Conservation (phyloP, 2,113 vertebrate species). For the Ahaetulla prasina region DNA sequence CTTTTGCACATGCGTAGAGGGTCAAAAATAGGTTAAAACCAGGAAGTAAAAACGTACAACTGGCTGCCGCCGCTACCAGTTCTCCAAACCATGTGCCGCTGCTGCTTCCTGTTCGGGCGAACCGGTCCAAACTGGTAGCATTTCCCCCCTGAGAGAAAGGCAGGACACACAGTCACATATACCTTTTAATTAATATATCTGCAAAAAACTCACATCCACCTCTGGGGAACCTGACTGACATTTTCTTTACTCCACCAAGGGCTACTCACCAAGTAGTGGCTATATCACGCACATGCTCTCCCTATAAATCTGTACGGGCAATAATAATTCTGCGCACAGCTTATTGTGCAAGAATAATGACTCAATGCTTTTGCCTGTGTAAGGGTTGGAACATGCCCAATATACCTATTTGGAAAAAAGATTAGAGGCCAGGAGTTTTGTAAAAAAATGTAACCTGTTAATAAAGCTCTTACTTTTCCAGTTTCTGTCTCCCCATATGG, state of each 20-base stretch:
- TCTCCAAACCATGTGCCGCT: no score
- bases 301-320: not conserved
- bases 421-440: slow-evolving; percentile 37
- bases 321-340: not conserved
- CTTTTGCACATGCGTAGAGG: no score
- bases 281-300: not conserved
- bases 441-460: slow-evolving; percentile 36
- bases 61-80: no score
- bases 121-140: no score
- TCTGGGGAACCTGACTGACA: not conserved
- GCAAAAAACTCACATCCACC: not conserved
- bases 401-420: slow-evolving; percentile 39
- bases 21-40: no score
- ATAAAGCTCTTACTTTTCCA: slow-evolving; percentile 35
- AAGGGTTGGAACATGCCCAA: not conserved
- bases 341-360: not conserved
- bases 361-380: not conserved
- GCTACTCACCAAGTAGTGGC: not conserved
- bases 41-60: no score
- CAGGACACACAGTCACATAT: not conserved
- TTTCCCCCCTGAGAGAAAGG: not conserved
- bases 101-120: no score
- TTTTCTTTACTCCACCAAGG: not conserved
- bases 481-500: slow-evolving; percentile 37
- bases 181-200: not conserved